A percentile compares a stretch with the other conserved stretches of the same genome.
Evolutionary conservation across 2,113 vertebrate genomes (phyloP).

Genomic region (Microtus pennsylvanicus): DNA sequence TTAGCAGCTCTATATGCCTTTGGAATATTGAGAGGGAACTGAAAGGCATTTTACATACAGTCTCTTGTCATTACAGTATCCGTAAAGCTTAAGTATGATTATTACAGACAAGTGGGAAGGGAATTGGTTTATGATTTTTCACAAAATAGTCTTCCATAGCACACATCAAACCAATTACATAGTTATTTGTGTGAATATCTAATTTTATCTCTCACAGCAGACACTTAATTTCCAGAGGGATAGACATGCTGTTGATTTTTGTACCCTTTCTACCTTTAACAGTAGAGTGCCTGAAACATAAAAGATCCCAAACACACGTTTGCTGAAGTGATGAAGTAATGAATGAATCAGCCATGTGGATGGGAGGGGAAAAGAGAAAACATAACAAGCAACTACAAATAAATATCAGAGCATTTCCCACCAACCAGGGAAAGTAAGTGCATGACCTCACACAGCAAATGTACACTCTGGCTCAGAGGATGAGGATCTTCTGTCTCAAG

Average conservation of each 20-base stretch:
- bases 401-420: background rate
- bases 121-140: conserved; percentile 37
- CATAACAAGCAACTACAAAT: background rate
- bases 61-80: background rate
- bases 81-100: background rate
- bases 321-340: background rate
- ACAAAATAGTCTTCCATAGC: background rate
- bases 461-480: background rate
- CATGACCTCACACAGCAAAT: background rate
- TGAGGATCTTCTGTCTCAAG: conserved; percentile 10
- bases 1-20: background rate
- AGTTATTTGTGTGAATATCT: conserved; percentile 30
- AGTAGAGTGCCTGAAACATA: background rate
- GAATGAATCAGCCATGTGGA: background rate
- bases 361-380: background rate
- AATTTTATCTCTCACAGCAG: background rate
- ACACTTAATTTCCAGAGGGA: background rate
- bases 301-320: background rate
- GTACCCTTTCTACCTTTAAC: background rate
- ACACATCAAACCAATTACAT: conserved; percentile 1
- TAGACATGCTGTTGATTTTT: background rate
- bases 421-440: background rate
- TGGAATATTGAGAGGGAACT: background rate
- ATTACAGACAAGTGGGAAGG: conserved; percentile 22
- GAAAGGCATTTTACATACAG: conserved; percentile 14